Percentiles rank a stretch among this genome's conserved stretches.
These are phyloP conservation scores for Penelope pileata DNA, from an alignment of 2,113 vertebrate species.

Conservation along the genomic window DNA sequence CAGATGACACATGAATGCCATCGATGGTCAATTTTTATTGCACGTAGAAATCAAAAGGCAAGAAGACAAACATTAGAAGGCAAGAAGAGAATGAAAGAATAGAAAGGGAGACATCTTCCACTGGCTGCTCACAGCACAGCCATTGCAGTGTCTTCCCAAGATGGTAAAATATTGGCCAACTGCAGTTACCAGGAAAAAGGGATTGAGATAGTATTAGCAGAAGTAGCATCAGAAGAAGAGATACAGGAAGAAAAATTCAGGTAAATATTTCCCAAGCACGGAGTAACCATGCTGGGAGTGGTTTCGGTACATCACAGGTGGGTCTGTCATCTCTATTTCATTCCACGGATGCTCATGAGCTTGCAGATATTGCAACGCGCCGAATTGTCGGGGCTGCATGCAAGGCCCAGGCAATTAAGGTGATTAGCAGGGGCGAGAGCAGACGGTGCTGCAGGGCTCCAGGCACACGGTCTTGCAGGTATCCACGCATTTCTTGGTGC, in stretches of 20 bases:
- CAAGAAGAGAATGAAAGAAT: neutral
- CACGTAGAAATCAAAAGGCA: neutral
- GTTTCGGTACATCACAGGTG: fast-evolving
- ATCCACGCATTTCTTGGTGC: conserved; percentile 3
- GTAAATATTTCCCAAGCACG: fast-evolving
- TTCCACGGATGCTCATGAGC: neutral
- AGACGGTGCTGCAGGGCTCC: neutral
- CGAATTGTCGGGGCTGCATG: fast-evolving
- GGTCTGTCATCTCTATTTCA: neutral
- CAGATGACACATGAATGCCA: neutral
- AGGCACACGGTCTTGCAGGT: neutral
- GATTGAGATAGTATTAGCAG: neutral
- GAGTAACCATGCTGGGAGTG: fast-evolving
- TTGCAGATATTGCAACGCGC: neutral
- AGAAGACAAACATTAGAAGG: neutral
- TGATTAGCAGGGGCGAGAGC: neutral
- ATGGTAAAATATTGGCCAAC: fast-evolving
- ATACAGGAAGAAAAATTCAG: neutral
- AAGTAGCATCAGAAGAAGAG: neutral
- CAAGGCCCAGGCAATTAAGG: fast-evolving
- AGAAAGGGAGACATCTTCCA: neutral
- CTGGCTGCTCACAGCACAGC: neutral
- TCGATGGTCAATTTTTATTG: conserved; percentile 35
- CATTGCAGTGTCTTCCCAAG: neutral
- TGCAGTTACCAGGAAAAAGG: neutral